Base-by-base conservation (phyloP, 2,797 vertebrate species). In the Eupleurogrammus muticus region DNA sequence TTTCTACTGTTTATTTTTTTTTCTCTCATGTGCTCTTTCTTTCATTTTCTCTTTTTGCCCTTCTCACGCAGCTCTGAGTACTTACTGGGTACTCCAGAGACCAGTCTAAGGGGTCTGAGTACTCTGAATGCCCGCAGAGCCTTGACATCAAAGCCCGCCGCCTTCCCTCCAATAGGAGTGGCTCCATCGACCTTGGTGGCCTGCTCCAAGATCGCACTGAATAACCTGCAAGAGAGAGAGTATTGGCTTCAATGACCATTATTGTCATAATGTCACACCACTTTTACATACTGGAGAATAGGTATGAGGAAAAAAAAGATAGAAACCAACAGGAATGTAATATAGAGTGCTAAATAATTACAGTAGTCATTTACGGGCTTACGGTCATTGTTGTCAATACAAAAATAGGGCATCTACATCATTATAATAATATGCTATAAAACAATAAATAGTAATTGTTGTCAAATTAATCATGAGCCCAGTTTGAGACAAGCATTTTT, bases 131-230 rank as follows among this genome's bases (percentile, higher is more conserved):
- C 98, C 75, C 98, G 92, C 80, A 99, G 95, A 6, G 98, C 98
- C 90, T 99, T 99, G 75, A 99, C 98, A 44, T 99, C 98, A 0
- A 99, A 99, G 77, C 97, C 97, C 0, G 97, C 97, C 10, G 97
- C 97, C 91, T 99, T 99, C 52, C 98, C 97, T 88, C 98, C 98
- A 32, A 99, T 96, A 63, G 97, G 95, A 59, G 96, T 97, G 55
- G 92, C 95, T 51, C 97, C 97, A 0, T 99, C 97, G 64, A 93
- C 97, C 94, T 99, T 99, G 82, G 98, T 99, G 80, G 97, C 97
- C 96, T 99, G 98, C 92, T 99, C 98, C 95, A 99, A 94, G 94
- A 99, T 99, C 72, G 97, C 97, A 91, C 97, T 99, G 93, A 99
- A 99, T 94, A 99, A 96, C 93, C 98, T 99, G 88, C 32, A 81